A percentile compares a stretch with the other conserved stretches of the same genome.
phyloP scores from a whole-genome alignment of 2,888 invertebrate species.

The Pharmacophagus antenor region DNA sequence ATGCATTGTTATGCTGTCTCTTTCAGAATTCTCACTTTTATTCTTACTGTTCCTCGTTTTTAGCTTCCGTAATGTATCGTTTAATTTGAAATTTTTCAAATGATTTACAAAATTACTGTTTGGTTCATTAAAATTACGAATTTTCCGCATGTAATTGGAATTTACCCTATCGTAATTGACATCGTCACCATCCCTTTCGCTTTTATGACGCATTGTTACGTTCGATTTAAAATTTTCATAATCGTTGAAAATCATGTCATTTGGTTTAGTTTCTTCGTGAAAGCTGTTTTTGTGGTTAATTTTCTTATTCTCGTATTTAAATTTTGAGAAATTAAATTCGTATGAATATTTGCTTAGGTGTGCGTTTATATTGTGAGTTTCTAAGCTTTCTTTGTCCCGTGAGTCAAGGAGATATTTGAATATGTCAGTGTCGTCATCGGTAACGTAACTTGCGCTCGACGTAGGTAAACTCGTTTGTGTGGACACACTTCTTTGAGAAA shows the following conservation, averaged over 20 bases:
- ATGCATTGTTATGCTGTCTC: background rate
- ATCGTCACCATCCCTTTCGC: background rate
- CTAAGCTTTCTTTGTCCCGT: conserved; percentile 14
- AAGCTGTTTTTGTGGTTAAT: background rate
- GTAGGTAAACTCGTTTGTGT: conserved; percentile 3
- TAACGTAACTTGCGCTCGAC: background rate
- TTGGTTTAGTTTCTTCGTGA: conserved; percentile 1
- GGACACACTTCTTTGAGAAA: conserved; percentile 34
- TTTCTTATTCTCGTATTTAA: conserved; percentile 13
- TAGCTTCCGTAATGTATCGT: background rate
- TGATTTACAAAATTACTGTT: background rate
- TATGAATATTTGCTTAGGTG: conserved; percentile 26
- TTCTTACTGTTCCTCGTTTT: background rate
- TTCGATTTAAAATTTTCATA: conserved; percentile 3
- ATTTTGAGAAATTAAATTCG: conserved; percentile 26
- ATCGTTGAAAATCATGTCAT: conserved; percentile 6
- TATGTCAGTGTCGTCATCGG: conserved; percentile 26
- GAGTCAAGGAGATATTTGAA: conserved; percentile 24
- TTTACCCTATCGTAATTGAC: background rate
- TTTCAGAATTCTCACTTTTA: background rate
- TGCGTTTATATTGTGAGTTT: conserved; percentile 26
- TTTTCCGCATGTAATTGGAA: background rate
- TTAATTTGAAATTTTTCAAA: background rate
- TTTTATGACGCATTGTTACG: background rate
- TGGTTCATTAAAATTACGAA: background rate